phyloP scores from a whole-genome alignment of 2,113 vertebrate species.

The Jaculus jaculus region DNA sequence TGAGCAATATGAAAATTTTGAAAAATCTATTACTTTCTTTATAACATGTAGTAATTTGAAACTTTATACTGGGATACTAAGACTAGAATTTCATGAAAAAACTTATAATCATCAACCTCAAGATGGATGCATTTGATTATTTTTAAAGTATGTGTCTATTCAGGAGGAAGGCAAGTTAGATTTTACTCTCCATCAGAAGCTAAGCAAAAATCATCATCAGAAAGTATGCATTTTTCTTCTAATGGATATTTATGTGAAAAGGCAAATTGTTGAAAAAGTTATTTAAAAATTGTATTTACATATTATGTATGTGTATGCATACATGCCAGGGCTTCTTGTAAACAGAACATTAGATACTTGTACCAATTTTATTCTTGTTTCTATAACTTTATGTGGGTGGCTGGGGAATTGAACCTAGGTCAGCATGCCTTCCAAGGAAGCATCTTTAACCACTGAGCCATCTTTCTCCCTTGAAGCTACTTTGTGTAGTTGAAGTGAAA shows the following conservation, averaged over 20 bases:
- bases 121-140: background rate
- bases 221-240: background rate
- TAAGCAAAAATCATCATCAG: background rate
- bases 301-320: too few species aligned
- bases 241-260: background rate
- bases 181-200: background rate
- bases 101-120: background rate
- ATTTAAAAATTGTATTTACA: background rate
- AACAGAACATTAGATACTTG: too few species aligned
- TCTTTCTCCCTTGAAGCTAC: too few species aligned
- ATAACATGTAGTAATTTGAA: background rate
- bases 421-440: too few species aligned
- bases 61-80: constrained; percentile 17
- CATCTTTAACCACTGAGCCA: too few species aligned
- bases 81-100: constrained; percentile 37
- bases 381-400: too few species aligned
- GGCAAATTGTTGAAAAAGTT: background rate
- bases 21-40: background rate
- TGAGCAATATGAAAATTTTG: background rate
- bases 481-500: too few species aligned
- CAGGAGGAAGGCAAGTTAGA: background rate
- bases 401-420: too few species aligned
- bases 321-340: too few species aligned
- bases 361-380: too few species aligned
- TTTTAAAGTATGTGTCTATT: background rate